Conservation (phyloP, 1,140 invertebrate genomes). For the Sycophila sp. region DNA sequence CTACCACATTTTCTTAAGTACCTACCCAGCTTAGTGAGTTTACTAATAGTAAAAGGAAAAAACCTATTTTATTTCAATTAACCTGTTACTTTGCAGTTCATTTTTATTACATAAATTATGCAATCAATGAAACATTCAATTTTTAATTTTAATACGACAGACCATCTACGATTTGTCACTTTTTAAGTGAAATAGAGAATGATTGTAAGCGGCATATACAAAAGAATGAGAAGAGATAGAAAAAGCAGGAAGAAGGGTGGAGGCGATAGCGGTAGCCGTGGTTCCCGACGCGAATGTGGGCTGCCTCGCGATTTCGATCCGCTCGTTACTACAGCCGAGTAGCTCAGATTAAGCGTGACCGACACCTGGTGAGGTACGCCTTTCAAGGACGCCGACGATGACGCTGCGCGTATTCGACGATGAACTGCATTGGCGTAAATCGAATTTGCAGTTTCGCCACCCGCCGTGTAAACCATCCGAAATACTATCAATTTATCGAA, state of each 20-base stretch:
- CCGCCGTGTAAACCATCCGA: neutral
- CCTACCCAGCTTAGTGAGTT: too few species aligned
- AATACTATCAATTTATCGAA: too few species aligned
- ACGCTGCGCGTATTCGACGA: conserved; percentile 13
- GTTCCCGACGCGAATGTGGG: conserved; percentile 61
- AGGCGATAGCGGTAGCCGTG: conserved; percentile 43
- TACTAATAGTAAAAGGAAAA: too few species aligned
- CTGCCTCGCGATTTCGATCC: conserved; percentile 60
- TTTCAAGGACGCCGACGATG: conserved; percentile 54
- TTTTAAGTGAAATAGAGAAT: too few species aligned
- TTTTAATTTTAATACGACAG: too few species aligned
- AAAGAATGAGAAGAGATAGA: neutral
- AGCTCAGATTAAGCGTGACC: conserved; percentile 61
- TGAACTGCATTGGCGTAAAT: conserved; percentile 16
- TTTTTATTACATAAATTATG: too few species aligned
- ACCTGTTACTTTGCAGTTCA: too few species aligned
- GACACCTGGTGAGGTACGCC: conserved; percentile 56
- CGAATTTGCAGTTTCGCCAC: conserved; percentile 6
- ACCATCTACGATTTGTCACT: conserved; percentile 12
- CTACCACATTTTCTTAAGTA: too few species aligned
- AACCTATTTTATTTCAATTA: too few species aligned
- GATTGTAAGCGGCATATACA: too few species aligned
- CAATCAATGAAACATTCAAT: too few species aligned
- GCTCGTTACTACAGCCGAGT: conserved; percentile 58
- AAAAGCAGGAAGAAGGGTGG: conserved; percentile 15